phyloP scores from a whole-genome alignment of 2,888 invertebrate species.

The Galeruca laticollis region DNA sequence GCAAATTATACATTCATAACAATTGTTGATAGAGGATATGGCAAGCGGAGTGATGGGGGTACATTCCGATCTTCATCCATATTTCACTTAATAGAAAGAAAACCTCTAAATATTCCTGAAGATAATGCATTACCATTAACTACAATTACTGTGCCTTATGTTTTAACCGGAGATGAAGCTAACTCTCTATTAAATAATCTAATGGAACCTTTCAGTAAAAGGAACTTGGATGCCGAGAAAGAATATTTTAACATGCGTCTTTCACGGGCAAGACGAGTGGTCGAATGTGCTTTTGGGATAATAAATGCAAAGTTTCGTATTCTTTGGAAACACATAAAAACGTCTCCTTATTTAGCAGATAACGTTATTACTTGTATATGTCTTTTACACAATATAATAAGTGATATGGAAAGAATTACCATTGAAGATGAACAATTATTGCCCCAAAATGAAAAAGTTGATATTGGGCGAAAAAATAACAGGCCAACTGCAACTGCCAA shows the following conservation, averaged over 20 bases:
- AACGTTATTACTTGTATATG: slow-evolving; percentile 17
- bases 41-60: slow-evolving; percentile 18
- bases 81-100: slow-evolving; percentile 15
- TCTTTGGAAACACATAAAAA: slow-evolving; percentile 22
- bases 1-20: slow-evolving; percentile 25
- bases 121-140: slow-evolving; percentile 25
- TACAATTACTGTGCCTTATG: too few species aligned
- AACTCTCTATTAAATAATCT: slow-evolving; percentile 19
- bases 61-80: too few species aligned
- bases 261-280: too few species aligned
- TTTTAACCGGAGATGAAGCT: slow-evolving; percentile 28
- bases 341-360: slow-evolving; percentile 13
- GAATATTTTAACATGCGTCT: too few species aligned
- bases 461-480: neutral
- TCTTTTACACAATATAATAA: slow-evolving; percentile 26
- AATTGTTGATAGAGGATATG: slow-evolving; percentile 32
- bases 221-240: slow-evolving; percentile 16
- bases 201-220: slow-evolving; percentile 18
- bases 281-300: too few species aligned
- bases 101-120: slow-evolving; percentile 25
- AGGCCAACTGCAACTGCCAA: slow-evolving; percentile 8
- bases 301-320: slow-evolving; percentile 20
- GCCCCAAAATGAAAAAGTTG: neutral
- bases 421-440: neutral
- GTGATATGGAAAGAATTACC: too few species aligned